Evolutionary conservation across 2,797 vertebrate species (phyloP).

Genomic region (Carapus acus): DNA sequence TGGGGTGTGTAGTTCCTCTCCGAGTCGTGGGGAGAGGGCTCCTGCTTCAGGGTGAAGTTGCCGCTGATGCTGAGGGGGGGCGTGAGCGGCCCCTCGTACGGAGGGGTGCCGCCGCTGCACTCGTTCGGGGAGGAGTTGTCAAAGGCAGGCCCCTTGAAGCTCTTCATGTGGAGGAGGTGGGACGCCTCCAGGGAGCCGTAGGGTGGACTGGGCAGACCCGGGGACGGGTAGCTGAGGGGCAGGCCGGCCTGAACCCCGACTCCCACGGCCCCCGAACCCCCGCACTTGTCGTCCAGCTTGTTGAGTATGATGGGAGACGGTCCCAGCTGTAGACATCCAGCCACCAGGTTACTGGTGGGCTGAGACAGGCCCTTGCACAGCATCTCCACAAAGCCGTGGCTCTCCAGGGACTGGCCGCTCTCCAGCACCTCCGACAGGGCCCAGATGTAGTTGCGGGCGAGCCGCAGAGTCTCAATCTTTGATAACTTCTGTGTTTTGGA

Average conservation of each 20-base stretch:
- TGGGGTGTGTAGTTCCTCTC: constrained; percentile 79
- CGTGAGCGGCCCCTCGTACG: constrained; percentile 90
- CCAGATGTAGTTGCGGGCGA: constrained; percentile 98
- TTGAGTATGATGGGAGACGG: constrained; percentile 74
- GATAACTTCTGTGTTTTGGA: constrained; percentile 97
- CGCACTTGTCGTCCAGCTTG: constrained; percentile 84
- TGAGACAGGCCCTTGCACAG: constrained; percentile 96
- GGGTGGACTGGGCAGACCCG: constrained; percentile 91
- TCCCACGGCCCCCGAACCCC: constrained; percentile 55
- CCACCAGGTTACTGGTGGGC: constrained; percentile 94
- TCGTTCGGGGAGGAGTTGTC: constrained; percentile 81
- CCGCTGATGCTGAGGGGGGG: constrained; percentile 93
- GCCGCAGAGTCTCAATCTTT: constrained; percentile 92
- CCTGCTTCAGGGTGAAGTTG: constrained; percentile 92
- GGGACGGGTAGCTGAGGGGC: constrained; percentile 84
- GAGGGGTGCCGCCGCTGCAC: constrained; percentile 77
- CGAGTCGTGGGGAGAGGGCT: constrained; percentile 80
- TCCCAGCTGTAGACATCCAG: constrained; percentile 89
- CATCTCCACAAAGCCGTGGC: constrained; percentile 90
- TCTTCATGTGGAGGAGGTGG: constrained; percentile 87
- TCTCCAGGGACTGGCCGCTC: constrained; percentile 83
- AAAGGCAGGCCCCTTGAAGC: constrained; percentile 81
- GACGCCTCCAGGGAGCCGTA: constrained; percentile 88
- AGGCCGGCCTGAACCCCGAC: constrained; percentile 62
- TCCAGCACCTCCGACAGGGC: constrained; percentile 94